A percentile compares a stretch with the other conserved stretches of the same genome.
phyloP scores from a whole-genome alignment of 2,113 vertebrate species.

The Pithys albifrons region DNA sequence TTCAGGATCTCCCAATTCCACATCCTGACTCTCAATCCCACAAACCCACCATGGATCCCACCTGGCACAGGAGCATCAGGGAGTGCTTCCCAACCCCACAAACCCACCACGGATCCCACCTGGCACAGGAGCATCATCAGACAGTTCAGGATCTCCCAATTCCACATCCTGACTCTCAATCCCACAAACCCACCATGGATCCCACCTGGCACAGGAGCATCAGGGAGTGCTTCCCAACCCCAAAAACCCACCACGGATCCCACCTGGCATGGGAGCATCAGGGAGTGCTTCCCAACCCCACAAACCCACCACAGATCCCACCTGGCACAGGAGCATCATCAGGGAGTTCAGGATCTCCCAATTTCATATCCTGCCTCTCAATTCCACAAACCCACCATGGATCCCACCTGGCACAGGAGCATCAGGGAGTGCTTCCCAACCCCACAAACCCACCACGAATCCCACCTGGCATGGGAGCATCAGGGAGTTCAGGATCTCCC shows the following conservation, averaged over 20 bases:
- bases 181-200: not conserved
- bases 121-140: no score
- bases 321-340: not conserved
- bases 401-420: fast-evolving
- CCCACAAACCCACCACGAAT: not conserved
- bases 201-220: fast-evolving
- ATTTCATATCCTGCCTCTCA: not conserved
- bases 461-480: not conserved
- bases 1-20: not conserved
- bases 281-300: not conserved
- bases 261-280: not conserved
- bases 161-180: not conserved
- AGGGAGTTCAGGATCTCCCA: not conserved
- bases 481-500: not conserved
- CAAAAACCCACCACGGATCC: not conserved
- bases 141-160: not conserved
- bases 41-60: not conserved
- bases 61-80: not conserved
- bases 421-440: no score
- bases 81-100: not conserved
- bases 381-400: not conserved
- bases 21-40: not conserved
- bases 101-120: not conserved
- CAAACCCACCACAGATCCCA: not conserved
- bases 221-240: not conserved